phyloP scores from a whole-genome alignment of 2,113 vertebrate species.

The Balaenoptera acutorostrata region DNA sequence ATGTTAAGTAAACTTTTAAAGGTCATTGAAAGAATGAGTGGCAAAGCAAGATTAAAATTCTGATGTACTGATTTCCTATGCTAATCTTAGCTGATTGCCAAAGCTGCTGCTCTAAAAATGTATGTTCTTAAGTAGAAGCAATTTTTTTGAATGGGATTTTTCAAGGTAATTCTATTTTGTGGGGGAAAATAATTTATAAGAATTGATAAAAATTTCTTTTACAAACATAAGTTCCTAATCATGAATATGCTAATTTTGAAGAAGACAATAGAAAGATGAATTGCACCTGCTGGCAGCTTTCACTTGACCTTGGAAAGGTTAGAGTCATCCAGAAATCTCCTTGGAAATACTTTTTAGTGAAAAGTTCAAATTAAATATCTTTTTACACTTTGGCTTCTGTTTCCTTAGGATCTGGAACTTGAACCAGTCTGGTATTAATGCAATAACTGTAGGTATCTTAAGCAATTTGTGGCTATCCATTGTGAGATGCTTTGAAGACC shows the following conservation, averaged over 20 bases:
- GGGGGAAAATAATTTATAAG: neutral
- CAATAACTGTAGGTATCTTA: neutral
- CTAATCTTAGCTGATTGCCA: neutral
- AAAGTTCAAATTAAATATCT: constrained; percentile 29
- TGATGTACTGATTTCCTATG: neutral
- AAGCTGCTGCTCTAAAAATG: neutral
- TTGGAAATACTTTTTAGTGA: neutral
- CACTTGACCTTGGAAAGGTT: constrained; percentile 7
- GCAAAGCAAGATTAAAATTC: constrained; percentile 12
- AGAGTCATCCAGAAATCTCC: neutral
- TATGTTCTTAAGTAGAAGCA: neutral
- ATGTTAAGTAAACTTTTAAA: constrained; percentile 5
- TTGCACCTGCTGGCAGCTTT: neutral
- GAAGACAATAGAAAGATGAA: neutral
- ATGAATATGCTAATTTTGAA: neutral
- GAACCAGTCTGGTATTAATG: neutral
- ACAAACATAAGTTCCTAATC: neutral
- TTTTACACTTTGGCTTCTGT: neutral
- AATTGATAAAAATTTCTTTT: neutral
- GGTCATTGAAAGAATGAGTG: neutral
- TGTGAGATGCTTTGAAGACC: neutral
- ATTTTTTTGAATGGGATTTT: neutral
- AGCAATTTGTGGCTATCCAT: neutral
- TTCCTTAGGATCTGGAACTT: neutral
- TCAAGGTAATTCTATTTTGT: neutral